Percentiles rank a stretch among this genome's conserved stretches.
phyloP scores from a whole-genome alignment of 53 echinoderm and acorn worm genomes.

The Paelopatides confundens region DNA sequence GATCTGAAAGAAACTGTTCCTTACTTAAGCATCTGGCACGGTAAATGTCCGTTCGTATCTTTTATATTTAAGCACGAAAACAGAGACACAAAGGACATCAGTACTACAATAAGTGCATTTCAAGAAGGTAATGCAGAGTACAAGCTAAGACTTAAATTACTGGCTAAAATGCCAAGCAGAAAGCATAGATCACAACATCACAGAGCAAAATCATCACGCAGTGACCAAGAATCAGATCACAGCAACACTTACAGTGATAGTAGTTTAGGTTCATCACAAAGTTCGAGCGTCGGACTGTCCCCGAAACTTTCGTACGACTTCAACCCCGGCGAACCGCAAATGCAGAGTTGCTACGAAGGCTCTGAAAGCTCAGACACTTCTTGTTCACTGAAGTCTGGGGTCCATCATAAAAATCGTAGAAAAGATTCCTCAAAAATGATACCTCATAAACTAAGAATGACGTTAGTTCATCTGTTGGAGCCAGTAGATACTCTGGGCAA shows the following conservation, averaged over 20 bases:
- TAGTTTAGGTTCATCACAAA: neutral
- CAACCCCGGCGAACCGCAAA: neutral
- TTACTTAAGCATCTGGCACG: slow-evolving; percentile 89
- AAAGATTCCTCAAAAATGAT: slow-evolving; percentile 11
- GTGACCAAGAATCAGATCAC: neutral
- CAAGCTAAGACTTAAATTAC: slow-evolving; percentile 58
- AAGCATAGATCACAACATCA: neutral
- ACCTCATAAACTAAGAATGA: slow-evolving; percentile 75
- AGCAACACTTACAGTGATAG: no score
- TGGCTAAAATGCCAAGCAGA: slow-evolving; percentile 8
- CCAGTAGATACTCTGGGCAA: slow-evolving; percentile 59
- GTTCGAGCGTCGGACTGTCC: neutral
- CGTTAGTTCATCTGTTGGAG: slow-evolving; percentile 68
- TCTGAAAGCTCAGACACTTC: neutral
- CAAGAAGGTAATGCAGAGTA: slow-evolving; percentile 48
- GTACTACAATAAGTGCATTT: slow-evolving; percentile 56
- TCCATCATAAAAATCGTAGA: no score
- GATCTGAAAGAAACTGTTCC: slow-evolving; percentile 70
- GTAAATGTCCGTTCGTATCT: slow-evolving; percentile 78
- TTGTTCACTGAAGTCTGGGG: neutral
- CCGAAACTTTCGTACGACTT: neutral
- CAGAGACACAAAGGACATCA: slow-evolving; percentile 68
- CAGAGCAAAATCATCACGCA: neutral
- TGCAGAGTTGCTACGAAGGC: neutral
- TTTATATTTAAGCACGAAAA: slow-evolving; percentile 90